These are phyloP conservation scores for Recurvirostra avosetta DNA, from an alignment of 2,113 vertebrate species.

Conservation along the genomic window DNA sequence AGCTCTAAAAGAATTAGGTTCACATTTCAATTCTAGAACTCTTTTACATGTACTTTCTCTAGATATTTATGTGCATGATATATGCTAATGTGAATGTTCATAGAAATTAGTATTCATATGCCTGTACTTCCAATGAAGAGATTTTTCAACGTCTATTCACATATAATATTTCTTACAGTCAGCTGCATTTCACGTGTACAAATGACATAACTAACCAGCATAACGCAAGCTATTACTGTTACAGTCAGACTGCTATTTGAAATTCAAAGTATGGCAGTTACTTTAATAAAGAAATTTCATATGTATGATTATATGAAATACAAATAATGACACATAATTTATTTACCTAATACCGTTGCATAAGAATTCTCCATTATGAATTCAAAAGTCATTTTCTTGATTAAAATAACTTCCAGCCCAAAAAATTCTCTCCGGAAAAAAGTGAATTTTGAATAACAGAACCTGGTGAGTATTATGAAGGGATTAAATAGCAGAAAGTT, in stretches of 20 bases:
- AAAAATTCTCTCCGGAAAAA: not conserved
- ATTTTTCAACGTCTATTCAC: not conserved
- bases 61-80: not conserved
- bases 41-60: not conserved
- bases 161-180: not conserved
- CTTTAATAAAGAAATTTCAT: slow-evolving; percentile 3
- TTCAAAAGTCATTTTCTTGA: not conserved
- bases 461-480: not conserved
- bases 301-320: slow-evolving; percentile 12
- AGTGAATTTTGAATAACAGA: not conserved
- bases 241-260: not conserved
- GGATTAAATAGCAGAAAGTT: not conserved
- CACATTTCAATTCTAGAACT: not conserved
- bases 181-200: not conserved
- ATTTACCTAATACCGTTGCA: not conserved
- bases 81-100: not conserved
- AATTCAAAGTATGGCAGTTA: not conserved
- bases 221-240: not conserved
- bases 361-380: not conserved
- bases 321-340: slow-evolving; percentile 11
- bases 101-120: not conserved
- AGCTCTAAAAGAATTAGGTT: not conserved
- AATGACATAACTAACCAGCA: not conserved
- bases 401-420: not conserved
- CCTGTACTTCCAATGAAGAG: not conserved